Evolutionary conservation across 2,888 invertebrate genomes (phyloP), one percentile per base, ranked within the genome.

Genomic region (Tillus elongatus): DNA sequence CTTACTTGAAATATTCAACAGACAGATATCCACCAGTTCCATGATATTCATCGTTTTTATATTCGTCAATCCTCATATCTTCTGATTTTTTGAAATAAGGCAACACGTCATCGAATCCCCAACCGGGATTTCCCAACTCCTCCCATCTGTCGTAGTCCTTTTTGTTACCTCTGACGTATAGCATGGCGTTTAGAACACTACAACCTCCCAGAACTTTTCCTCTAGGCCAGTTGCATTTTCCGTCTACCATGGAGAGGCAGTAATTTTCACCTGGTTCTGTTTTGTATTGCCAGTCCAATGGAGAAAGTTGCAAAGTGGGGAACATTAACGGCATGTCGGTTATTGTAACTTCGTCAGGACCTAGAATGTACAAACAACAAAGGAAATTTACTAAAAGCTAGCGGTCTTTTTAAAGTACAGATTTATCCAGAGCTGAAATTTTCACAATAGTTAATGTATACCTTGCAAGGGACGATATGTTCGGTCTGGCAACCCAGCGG

Each of bases 101-200:
- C 19, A 89, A 61, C 0, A 88, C 70, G 34, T 77, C 77, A 0
- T 75, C 68, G 56, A 81, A 89, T 16, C 80, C 72, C 93, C 93
- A 93, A 1, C 84, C 90, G 1, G 64, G 57, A 50, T 72, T 81
- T 0, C 91, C 92, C 55, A 81, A 57, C 8, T 57, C 60, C 12
- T 76, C 82, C 92, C 92, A 93, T n/a, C 71, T 67, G 53, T 93
- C 87, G 59, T 89, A 93, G 58, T 92, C 92, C 2, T 67, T 71
- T 34, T 73, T 74, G 57, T 92, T 89, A 0, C 91, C 92, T 36
- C 92, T 69, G 0, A 90, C 70, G 54, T 91, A 91, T 40, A 88
- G 69, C 91, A 93, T 91, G 11, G 89, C 91, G 59, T 92, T 92
- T 2, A 91, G 65, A 1, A 82, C 82, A 53, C 88, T 87, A 9